A percentile compares a stretch with the other conserved stretches of the same genome.
These are phyloP conservation scores for Spea multiplicata DNA, from an alignment of 2,113 vertebrate genomes.

Conservation along the genomic window DNA sequence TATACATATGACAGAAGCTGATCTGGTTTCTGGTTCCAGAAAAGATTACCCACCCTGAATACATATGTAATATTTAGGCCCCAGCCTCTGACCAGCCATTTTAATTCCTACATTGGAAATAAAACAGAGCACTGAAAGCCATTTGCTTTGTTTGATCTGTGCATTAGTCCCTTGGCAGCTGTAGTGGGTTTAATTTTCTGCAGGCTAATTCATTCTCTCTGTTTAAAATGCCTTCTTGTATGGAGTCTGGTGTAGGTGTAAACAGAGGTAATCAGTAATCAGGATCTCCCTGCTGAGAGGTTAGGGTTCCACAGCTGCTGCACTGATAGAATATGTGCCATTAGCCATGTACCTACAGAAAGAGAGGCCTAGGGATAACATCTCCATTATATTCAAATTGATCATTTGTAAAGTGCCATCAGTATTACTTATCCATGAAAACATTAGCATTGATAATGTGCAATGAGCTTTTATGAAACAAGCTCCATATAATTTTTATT, in stretches of 20 bases:
- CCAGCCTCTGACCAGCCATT: conserved; percentile 28
- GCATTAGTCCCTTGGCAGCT: conserved; percentile 38
- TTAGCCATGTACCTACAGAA: not conserved
- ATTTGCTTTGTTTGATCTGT: conserved; percentile 38
- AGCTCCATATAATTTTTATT: no score
- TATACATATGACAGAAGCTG: no score
- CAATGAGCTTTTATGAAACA: no score
- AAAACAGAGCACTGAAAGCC: conserved; percentile 24
- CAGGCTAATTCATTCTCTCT: conserved; percentile 36
- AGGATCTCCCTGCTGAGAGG: conserved; percentile 29
- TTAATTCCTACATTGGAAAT: conserved; percentile 33
- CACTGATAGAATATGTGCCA: not conserved
- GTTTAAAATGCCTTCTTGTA: conserved; percentile 10
- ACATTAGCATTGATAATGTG: no score
- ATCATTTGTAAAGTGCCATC: not conserved
- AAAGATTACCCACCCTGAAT: no score
- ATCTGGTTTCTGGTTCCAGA: no score
- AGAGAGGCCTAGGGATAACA: not conserved
- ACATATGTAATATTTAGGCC: not conserved
- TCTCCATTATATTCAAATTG: not conserved
- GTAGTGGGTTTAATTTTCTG: conserved; percentile 44
- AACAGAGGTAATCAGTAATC: conserved; percentile 35
- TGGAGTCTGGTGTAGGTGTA: conserved; percentile 1
- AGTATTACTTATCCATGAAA: not conserved
- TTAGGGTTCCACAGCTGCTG: conserved; percentile 4